Percentiles rank a stretch among this genome's conserved stretches.
These are phyloP conservation scores for Hedychridium roseum DNA, from an alignment of 2,888 invertebrate species.

Conservation along the genomic window DNA sequence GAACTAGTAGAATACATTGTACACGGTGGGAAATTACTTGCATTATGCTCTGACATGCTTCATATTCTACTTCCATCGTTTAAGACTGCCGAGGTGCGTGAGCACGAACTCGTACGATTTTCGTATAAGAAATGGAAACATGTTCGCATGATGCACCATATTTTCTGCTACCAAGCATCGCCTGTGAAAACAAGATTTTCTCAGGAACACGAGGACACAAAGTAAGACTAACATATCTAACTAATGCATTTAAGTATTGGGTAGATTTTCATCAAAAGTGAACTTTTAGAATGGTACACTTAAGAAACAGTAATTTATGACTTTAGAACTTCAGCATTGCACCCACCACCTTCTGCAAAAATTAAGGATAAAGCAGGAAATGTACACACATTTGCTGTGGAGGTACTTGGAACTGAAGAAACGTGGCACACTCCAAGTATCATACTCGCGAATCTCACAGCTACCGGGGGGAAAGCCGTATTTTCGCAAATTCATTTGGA, in stretches of 20 bases:
- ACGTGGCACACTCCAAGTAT: slow-evolving; percentile 89
- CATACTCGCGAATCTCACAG: slow-evolving; percentile 73
- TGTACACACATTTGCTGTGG: slow-evolving; percentile 76
- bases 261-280: too few species aligned
- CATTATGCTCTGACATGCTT: slow-evolving; percentile 82
- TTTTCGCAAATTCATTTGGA: slow-evolving; percentile 88
- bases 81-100: slow-evolving; percentile 85
- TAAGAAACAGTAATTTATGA: too few species aligned
- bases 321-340: slow-evolving; percentile 22
- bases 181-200: slow-evolving; percentile 84
- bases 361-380: slow-evolving; percentile 64
- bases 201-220: slow-evolving; percentile 74
- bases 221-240: slow-evolving; percentile 38
- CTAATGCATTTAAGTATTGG: too few species aligned
- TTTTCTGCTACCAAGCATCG: slow-evolving; percentile 88
- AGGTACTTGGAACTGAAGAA: slow-evolving; percentile 83
- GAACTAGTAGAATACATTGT: slow-evolving; percentile 77
- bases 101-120: slow-evolving; percentile 84
- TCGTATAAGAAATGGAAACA: slow-evolving; percentile 85
- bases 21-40: slow-evolving; percentile 78
- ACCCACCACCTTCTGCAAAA: slow-evolving; percentile 51
- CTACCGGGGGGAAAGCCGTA: slow-evolving; percentile 76
- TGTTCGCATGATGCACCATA: slow-evolving; percentile 86
- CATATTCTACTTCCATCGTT: slow-evolving; percentile 82
- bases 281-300: too few species aligned